Evolutionary conservation across 2,888 invertebrate species (phyloP).

Genomic region (Melitaea athalia): DNA sequence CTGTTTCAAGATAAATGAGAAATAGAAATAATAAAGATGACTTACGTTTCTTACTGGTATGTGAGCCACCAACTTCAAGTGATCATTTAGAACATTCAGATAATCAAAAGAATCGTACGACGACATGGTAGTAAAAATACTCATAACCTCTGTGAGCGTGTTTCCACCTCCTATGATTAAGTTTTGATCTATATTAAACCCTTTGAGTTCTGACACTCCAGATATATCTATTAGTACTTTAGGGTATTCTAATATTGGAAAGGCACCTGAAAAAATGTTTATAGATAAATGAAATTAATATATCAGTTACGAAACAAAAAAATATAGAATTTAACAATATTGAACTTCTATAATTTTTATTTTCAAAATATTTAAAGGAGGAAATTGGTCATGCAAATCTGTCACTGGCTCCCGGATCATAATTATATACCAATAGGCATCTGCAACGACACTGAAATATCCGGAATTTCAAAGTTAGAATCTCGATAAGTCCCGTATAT

Average conservation of each 20-base stretch:
- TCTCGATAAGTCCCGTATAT: no score
- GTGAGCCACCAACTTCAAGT: constrained; percentile 85
- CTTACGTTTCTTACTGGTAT: constrained; percentile 87
- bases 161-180: constrained; percentile 81
- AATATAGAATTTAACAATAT: no score
- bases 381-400: no score
- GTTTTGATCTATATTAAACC: constrained; percentile 57
- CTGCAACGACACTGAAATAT: no score
- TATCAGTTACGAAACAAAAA: no score
- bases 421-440: no score
- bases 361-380: no score
- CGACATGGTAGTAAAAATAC: constrained; percentile 5
- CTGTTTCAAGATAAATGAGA: no score
- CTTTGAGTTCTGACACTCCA: constrained; percentile 79
- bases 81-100: constrained; percentile 81
- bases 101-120: constrained; percentile 47
- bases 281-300: no score
- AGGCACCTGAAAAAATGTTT: constrained; percentile 70
- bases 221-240: constrained; percentile 84
- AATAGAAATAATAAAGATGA: neutral
- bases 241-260: constrained; percentile 58
- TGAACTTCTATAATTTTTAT: no score
- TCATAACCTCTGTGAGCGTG: constrained; percentile 66
- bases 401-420: no score
- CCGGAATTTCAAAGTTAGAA: no score